phyloP scores from a whole-genome alignment of 2,888 invertebrate genomes.

The Cataglyphis rosenhaueri region DNA sequence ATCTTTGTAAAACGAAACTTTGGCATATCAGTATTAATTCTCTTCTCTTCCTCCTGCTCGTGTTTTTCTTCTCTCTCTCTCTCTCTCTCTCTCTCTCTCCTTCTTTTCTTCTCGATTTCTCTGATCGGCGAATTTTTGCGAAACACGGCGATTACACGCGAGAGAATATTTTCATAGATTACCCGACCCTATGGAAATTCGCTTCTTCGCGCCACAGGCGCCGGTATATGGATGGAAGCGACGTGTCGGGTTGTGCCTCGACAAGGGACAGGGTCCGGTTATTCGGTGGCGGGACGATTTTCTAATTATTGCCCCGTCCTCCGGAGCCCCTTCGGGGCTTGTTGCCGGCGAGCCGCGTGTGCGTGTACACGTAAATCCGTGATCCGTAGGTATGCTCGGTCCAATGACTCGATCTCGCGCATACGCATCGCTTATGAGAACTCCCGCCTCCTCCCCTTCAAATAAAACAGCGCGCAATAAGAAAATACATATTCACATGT shows the following conservation, averaged over 20 bases:
- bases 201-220: constrained; percentile 64
- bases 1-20: neutral
- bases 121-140: constrained; percentile 33
- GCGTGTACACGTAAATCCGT: constrained; percentile 65
- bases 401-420: constrained; percentile 61
- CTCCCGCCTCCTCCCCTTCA: constrained; percentile 1
- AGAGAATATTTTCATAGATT: constrained; percentile 62
- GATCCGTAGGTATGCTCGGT: constrained; percentile 59
- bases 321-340: constrained; percentile 65
- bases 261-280: constrained; percentile 73
- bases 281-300: constrained; percentile 76
- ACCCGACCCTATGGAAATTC: constrained; percentile 65
- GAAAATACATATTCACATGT: constrained; percentile 52
- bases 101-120: neutral
- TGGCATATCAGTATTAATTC: neutral
- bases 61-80: neutral
- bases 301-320: constrained; percentile 78
- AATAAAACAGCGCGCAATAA: constrained; percentile 52
- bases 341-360: constrained; percentile 63
- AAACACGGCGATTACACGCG: constrained; percentile 59
- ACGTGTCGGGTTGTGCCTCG: constrained; percentile 55
- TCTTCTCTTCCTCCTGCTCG: neutral
- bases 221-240: constrained; percentile 58
- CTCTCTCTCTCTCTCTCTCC: neutral
- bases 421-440: constrained; percentile 25